phyloP scores from a whole-genome alignment of 1,140 invertebrate species.

The Neomicropteryx cornuta region DNA sequence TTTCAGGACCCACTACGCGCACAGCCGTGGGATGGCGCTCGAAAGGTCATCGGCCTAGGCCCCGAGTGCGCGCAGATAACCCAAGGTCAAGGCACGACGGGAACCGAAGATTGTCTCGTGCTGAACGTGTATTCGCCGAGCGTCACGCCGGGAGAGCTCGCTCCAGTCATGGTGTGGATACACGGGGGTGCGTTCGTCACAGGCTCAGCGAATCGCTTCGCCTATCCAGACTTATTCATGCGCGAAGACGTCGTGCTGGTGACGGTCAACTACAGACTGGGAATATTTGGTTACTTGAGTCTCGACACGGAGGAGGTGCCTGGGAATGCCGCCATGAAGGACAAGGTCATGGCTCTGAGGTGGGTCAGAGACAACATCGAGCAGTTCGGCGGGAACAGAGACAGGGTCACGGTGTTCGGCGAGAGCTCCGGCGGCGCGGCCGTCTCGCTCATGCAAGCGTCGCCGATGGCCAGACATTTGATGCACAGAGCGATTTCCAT shows the following conservation, averaged over 20 bases:
- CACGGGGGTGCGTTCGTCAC: slow-evolving; percentile 50
- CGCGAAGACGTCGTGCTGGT: slow-evolving; percentile 42
- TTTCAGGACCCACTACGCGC: no score
- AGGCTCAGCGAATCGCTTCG: slow-evolving; percentile 26
- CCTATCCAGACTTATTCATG: slow-evolving; percentile 36
- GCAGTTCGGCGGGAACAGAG: slow-evolving; percentile 7
- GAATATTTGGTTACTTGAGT: slow-evolving; percentile 36
- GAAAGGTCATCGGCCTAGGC: no score
- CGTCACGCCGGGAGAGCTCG: slow-evolving; percentile 11
- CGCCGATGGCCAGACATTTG: slow-evolving; percentile 13
- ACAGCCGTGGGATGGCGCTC: no score
- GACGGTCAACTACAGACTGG: slow-evolving; percentile 44
- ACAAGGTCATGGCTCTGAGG: slow-evolving; percentile 10
- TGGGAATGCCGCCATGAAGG: slow-evolving; percentile 42
- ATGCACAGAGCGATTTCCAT: slow-evolving; percentile 22
- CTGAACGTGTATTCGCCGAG: slow-evolving; percentile 39
- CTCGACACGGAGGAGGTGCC: slow-evolving; percentile 32
- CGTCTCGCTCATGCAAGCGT: slow-evolving; percentile 11
- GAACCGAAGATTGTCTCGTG: slow-evolving; percentile 41
- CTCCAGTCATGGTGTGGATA: slow-evolving; percentile 54
- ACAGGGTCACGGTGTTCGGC: slow-evolving; percentile 20
- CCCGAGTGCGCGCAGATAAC: no score
- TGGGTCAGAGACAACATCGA: slow-evolving; percentile 9
- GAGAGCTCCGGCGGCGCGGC: slow-evolving; percentile 20
- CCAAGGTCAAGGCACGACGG: no score